Evolutionary conservation across 2,797 vertebrate species (phyloP), one percentile per base, ranked within the genome.

Genomic region (Acropternis orthonyx): DNA sequence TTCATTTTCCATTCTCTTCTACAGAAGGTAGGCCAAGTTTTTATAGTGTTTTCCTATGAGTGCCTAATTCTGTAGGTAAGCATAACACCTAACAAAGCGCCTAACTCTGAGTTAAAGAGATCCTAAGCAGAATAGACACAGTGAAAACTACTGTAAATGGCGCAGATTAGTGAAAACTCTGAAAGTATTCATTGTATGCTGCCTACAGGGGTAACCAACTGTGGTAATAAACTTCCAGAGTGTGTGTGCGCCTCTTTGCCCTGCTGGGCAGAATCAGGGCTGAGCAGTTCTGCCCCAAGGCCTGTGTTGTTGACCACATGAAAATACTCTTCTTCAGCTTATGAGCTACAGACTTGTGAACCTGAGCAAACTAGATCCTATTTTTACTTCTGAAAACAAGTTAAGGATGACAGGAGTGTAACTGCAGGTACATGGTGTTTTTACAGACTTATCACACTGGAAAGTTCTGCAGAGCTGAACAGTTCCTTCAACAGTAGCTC

Each of bases 261-360:
- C 36, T 5, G 8, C 76, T 48, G 52, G 36, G 48, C 58, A 83
- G 72, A 17, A 3, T 2, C 28, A 44, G 52, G 48, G 27, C 37
- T 44, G 37, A 63, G 32, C 43, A 4, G 0, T 17, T 19, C 66
- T 90, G 44, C 71, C 68, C 41, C 24, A 34, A 10, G 34, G 9
- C 32, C 72, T 41, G 4, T 2, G 4, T 0, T 65, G 19, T 12
- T 54, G 36, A 19, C 28, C 46, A 32, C 30, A n/a, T 6, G 3
- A 69, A 23, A 9, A 44, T 8, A 73, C 17, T 52, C 30, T 74
- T 36, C 73, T 9, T 28, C 71, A 82, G 59, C 34, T 48, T 14
- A 9, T 39, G 21, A 54, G 13, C 20, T n/a, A 12, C 43, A 58
- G 4, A 21, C 28, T 16, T 34, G 26, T 39, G 72, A 76, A 68